Percentiles rank a stretch among this genome's conserved stretches.
Evolutionary conservation across 2,888 invertebrate species (phyloP).

Genomic region (Troglohyphantes excavatus): DNA sequence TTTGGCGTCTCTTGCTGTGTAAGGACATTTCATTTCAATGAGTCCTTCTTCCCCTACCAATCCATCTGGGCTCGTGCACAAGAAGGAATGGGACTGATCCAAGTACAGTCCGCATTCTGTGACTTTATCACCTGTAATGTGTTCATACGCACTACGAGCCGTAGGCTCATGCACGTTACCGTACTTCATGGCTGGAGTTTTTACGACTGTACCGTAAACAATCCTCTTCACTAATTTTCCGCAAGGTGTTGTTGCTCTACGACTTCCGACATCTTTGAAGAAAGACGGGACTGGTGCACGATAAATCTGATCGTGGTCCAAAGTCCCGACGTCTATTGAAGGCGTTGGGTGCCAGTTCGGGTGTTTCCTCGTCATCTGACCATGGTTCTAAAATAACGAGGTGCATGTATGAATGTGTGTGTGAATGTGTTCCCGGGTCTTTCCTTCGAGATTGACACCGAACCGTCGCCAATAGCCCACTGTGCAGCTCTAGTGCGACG

Average conservation of each 20-base stretch:
- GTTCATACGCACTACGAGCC: background rate
- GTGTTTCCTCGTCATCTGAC: too few relatives aligned
- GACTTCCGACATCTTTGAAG: background rate
- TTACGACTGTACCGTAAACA: background rate
- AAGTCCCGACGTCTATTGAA: too few relatives aligned
- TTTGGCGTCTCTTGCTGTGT: background rate
- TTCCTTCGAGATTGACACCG: too few relatives aligned
- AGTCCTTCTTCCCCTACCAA: constrained; percentile 23
- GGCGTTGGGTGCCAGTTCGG: too few relatives aligned
- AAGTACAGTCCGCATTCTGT: background rate
- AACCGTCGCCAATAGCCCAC: too few relatives aligned
- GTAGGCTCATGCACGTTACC: background rate
- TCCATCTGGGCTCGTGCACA: constrained; percentile 40
- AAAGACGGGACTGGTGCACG: too few relatives aligned
- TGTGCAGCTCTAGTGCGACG: too few relatives aligned
- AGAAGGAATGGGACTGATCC: background rate
- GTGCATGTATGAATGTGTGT: too few relatives aligned
- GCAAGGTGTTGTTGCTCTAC: background rate
- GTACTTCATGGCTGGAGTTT: constrained; percentile 1
- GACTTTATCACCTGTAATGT: background rate
- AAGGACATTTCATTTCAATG: constrained; percentile 43
- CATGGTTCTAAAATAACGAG: too few relatives aligned
- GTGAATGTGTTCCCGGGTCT: too few relatives aligned
- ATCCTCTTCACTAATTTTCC: background rate
- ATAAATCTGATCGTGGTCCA: too few relatives aligned